Base-by-base conservation (phyloP, 2,113 vertebrate genomes). In the Dunckerocampus dactyliophorus region DNA sequence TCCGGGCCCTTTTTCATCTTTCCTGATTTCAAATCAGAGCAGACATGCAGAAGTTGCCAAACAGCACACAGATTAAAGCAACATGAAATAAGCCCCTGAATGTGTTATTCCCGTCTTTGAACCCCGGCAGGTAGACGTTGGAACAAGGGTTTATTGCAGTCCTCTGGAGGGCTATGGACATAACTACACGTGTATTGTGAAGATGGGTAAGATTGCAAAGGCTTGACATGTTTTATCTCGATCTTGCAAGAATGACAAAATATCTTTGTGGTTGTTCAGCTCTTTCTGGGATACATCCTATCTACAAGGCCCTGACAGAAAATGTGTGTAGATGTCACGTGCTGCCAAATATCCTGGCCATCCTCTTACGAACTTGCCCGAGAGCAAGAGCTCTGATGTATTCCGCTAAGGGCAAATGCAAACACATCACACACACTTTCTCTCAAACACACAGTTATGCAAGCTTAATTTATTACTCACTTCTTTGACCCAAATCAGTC, bases 401-500 rank as follows among this genome's bases (percentile, higher is more conserved):
- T 61, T 55, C 68, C 56, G 71, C 76, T 59, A 21, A 62, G 63
- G 82, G 79, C 76, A 60, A 66, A 75, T 11, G 63, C 67, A 72
- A 63, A 76, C 64, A 37, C 71, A 71, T 67, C 24, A 53, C 53
- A 5, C 53, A 57, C 22, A 58, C 47, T 42, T 50, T 37, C 47
- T 54, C 52, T 47, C 45, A 63, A 54, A 63, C 62, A 69, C 75
- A 65, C 48, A 75, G 57, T 72, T 68, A 72, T 56, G 47, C 77
- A 69, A 72, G 75, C 77, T 67, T 79, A 73, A 82, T 83, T 81
- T 73, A 82, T 85, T 82, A 76, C 77, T 82, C 81, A 83, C 74
- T 75, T 82, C 69, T 80, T 82, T 85, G 81, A 87, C 87, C 85
- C 72, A 82, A 87, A 88, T 87, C 84, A 88, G 87, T 88, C 85